Base-by-base conservation (phyloP, 2,113 vertebrate genomes). In the Cinclus mexicanus region DNA sequence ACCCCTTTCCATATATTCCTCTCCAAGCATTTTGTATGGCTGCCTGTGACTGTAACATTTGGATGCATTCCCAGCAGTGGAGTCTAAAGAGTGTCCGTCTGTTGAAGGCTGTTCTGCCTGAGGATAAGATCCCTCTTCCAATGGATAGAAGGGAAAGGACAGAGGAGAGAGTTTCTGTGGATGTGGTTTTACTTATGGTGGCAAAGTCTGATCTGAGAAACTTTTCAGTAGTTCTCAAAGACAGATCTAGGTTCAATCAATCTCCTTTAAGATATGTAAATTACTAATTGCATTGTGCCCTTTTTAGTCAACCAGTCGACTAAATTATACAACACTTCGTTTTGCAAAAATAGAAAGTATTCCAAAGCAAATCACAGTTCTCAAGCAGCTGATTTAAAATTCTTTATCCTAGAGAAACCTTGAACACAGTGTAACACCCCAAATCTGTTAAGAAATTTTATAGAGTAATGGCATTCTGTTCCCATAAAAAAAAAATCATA, bases 301-400 rank as follows among this genome's bases (percentile, higher is more conserved):
- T 85, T 88, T 85, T 68, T 49, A 70, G 85, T 25, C 79, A 83
- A 42, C 14, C 82, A 86, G 78, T 42, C 77, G 68, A 80, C 59
- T 83, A 55, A 75, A 92, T 70, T 64, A 90, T 18, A n/a, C 52
- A 67, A 72, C 0, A 0, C 35, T 87, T 85, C 47, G 25, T 37
- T 65, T 69, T 90, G 85, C 26, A 83, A 31, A 95, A 94, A 69
- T 11, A 94, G 49, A 80, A 91, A 74, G 78, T 44, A 94, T 77
- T 88, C 31, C 44, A 88, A 78, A 87, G 77, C 31, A 84, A 69
- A 86, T 72, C 25, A 46, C 8, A 29, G 52, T 3, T 82, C 50
- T 71, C 83, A 35, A 29, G 49, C 31, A 76, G 46, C 23, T 68
- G 42, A 83, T 70, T 90, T 77, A n/a, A 70, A 65, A 69, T 5